phyloP scores from a whole-genome alignment of 2,113 vertebrate species.

The Python bivittatus region DNA sequence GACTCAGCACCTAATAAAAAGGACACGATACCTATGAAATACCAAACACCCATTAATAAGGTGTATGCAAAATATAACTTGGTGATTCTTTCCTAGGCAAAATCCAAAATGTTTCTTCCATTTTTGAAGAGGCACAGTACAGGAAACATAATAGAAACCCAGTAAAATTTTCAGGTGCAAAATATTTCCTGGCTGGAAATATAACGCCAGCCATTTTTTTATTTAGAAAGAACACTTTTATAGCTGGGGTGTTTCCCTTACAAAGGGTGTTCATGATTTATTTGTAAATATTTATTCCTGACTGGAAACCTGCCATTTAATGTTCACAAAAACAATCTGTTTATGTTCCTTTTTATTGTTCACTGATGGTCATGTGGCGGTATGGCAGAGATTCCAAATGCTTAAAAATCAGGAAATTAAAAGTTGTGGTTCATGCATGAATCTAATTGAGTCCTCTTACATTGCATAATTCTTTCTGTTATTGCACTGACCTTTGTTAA shows the following conservation, averaged over 20 bases:
- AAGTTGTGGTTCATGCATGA: conserved; percentile 6
- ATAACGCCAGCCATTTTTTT: not conserved
- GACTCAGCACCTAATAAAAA: not conserved
- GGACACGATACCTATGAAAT: not conserved
- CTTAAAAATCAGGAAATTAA: conserved; percentile 33
- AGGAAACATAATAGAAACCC: not conserved
- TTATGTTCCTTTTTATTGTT: conserved; percentile 32
- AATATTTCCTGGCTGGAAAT: conserved; percentile 40
- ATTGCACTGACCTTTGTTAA: conserved; percentile 28
- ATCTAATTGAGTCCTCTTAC: conserved; percentile 10
- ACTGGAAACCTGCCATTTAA: conserved; percentile 35
- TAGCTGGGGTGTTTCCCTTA: conserved; percentile 17
- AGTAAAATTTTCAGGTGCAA: conserved; percentile 4
- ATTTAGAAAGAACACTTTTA: conserved; percentile 32
- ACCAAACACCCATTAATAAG: not conserved
- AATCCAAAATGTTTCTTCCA: conserved; percentile 18
- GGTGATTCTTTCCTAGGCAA: not conserved
- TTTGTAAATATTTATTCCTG: conserved; percentile 46
- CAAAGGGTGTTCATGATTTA: conserved; percentile 13
- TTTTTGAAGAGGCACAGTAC: conserved; percentile 28
- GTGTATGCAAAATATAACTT: not conserved
- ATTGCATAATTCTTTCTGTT: conserved; percentile 31
- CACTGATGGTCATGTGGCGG: not conserved
- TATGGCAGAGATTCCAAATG: conserved; percentile 16
- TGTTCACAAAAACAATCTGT: not conserved